These are phyloP conservation scores for Seriola quinqueradiata DNA, from an alignment of 2,113 vertebrate genomes.

Conservation along the genomic window DNA sequence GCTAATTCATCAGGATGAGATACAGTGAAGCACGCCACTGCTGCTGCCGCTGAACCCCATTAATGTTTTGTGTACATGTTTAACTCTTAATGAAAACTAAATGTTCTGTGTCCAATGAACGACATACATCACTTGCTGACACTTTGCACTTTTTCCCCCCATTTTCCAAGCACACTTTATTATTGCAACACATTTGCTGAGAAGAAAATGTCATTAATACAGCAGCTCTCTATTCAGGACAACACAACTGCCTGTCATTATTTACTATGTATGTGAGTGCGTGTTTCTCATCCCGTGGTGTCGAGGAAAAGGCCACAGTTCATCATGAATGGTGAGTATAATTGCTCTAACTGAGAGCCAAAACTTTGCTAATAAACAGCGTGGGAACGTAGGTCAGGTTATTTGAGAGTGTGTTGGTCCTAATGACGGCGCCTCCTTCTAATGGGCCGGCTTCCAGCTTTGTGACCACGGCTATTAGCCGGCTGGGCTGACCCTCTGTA, in stretches of 20 bases:
- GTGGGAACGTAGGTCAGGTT: conserved; percentile 67
- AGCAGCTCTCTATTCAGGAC: conserved; percentile 48
- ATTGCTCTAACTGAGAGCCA: conserved; percentile 68
- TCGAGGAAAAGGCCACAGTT: conserved; percentile 61
- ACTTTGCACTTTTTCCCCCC: conserved; percentile 59
- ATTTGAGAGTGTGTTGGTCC: conserved; percentile 68
- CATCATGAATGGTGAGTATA: conserved; percentile 65
- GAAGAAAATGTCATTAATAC: conserved; percentile 60
- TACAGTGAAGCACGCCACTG: conserved; percentile 69
- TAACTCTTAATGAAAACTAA: conserved; percentile 90
- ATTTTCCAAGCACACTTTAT: conserved; percentile 64
- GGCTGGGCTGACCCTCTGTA: conserved; percentile 65
- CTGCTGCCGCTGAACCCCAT: conserved; percentile 79
- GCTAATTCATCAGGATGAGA: conserved; percentile 85
- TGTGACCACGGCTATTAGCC: conserved; percentile 68
- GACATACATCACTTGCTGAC: conserved; percentile 84
- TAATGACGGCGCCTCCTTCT: conserved; percentile 70
- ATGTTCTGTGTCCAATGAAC: conserved; percentile 88
- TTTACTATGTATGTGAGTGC: conserved; percentile 51
- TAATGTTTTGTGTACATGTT: conserved; percentile 87
- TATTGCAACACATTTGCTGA: conserved; percentile 47
- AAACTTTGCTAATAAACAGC: conserved; percentile 78
- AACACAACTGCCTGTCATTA: conserved; percentile 45
- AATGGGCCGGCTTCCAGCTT: conserved; percentile 74
- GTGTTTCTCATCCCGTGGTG: conserved; percentile 34